Conservation (phyloP, 1,140 invertebrate genomes). For the Drosophila truncata region DNA sequence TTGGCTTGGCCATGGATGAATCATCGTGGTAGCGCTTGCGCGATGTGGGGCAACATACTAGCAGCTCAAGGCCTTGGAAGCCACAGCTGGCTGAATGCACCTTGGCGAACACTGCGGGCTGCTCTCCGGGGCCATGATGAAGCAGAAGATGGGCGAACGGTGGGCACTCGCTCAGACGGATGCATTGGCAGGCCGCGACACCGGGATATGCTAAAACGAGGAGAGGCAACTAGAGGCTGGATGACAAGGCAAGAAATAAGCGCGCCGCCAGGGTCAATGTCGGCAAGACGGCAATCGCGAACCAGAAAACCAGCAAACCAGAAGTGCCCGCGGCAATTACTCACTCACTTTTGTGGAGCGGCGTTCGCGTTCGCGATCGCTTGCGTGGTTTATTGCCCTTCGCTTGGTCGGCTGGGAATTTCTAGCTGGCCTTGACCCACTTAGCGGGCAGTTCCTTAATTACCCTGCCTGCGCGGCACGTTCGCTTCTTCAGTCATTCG, state of each 20-base stretch:
- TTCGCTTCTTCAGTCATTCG: slow-evolving; percentile 73
- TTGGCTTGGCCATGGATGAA: slow-evolving; percentile 10
- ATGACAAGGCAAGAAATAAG: slow-evolving; percentile 36
- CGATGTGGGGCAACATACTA: slow-evolving; percentile 62
- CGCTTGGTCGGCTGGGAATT: slow-evolving; percentile 67
- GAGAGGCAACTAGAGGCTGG: slow-evolving; percentile 10
- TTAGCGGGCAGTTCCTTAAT: slow-evolving; percentile 52
- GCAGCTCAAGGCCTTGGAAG: slow-evolving; percentile 65
- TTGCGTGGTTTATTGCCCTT: slow-evolving; percentile 77
- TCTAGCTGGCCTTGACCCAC: slow-evolving; percentile 76
- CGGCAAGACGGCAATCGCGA: slow-evolving; percentile 33
- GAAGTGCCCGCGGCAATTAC: slow-evolving; percentile 65
- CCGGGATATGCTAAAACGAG: slow-evolving; percentile 36
- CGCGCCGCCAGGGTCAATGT: slow-evolving; percentile 47
- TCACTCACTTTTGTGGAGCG: slow-evolving; percentile 68
- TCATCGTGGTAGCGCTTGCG: slow-evolving; percentile 28
- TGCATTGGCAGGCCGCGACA: slow-evolving; percentile 55
- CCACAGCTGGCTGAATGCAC: slow-evolving; percentile 67
- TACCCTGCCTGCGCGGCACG: slow-evolving; percentile 17
- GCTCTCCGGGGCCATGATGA: slow-evolving; percentile 56
- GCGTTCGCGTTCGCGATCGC: slow-evolving; percentile 16
- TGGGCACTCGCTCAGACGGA: slow-evolving; percentile 59
- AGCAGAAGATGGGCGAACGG: slow-evolving; percentile 52
- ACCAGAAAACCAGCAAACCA: slow-evolving; percentile 45
- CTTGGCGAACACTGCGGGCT: slow-evolving; percentile 47